Conservation (phyloP, 1,140 invertebrate genomes). For the Drosophila miranda region DNA sequence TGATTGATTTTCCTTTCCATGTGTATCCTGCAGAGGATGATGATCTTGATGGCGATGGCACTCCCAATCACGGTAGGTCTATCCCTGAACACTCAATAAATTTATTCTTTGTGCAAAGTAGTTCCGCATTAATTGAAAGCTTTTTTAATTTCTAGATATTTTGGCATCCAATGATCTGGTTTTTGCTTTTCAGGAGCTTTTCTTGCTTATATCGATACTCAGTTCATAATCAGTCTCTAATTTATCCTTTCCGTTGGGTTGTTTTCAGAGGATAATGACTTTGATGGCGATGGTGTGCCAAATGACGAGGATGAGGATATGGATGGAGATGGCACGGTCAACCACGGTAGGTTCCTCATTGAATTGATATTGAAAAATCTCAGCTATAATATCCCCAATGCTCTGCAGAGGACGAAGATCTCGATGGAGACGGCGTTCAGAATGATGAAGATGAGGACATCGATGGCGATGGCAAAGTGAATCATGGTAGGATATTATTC, state of each 20-base stretch:
- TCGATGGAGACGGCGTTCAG: slow-evolving; percentile 81
- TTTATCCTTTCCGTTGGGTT: not conserved
- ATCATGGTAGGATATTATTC: slow-evolving; percentile 80
- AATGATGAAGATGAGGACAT: slow-evolving; percentile 69
- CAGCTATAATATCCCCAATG: slow-evolving; percentile 1
- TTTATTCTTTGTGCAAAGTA: not conserved
- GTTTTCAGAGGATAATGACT: slow-evolving; percentile 61
- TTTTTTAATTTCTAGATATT: slow-evolving; percentile 18
- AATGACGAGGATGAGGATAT: slow-evolving; percentile 74
- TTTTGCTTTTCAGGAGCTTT: slow-evolving; percentile 1
- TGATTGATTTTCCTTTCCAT: not conserved
- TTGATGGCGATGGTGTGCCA: slow-evolving; percentile 75
- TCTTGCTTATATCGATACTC: not conserved
- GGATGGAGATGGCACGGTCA: slow-evolving; percentile 72
- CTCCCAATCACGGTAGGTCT: slow-evolving; percentile 56
- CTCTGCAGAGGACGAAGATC: slow-evolving; percentile 64
- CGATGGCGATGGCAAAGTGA: slow-evolving; percentile 63
- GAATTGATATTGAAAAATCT: slow-evolving; percentile 13
- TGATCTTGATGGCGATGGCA: slow-evolving; percentile 76
- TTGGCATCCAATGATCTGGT: not conserved
- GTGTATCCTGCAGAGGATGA: slow-evolving; percentile 56
- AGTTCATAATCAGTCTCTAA: not conserved
- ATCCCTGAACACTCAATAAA: not conserved
- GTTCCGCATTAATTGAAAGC: not conserved
- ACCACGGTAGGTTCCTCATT: slow-evolving; percentile 50